Conservation (phyloP, 92 coral and sea anemone genomes). For the Siderastrea radians region DNA sequence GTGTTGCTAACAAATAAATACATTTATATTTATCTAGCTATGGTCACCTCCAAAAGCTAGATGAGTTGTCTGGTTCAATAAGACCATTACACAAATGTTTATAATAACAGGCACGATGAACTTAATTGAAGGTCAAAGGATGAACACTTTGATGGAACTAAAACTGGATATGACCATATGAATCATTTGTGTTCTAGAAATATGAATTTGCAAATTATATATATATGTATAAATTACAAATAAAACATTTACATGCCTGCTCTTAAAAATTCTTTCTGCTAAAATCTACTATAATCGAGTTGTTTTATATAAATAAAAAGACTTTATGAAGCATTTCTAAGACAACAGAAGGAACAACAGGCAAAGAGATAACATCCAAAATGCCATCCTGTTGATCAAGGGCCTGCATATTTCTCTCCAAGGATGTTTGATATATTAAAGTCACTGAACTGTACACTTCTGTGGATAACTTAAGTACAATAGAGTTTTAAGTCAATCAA, state of each 20-base stretch:
- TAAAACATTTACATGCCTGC: constrained; percentile 95
- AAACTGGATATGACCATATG: background rate
- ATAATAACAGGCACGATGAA: constrained; percentile 23
- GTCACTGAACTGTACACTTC: constrained; percentile 47
- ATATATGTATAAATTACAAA: constrained; percentile 83
- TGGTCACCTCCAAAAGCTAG: background rate
- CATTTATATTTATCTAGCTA: constrained; percentile 10
- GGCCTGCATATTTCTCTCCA: constrained; percentile 24
- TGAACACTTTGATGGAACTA: constrained; percentile 15
- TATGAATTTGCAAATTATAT: constrained; percentile 81
- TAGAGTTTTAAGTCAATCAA: constrained; percentile 9
- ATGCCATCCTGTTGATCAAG: constrained; percentile 13
- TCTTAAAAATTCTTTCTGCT: constrained; percentile 89
- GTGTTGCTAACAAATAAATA: constrained; percentile 18
- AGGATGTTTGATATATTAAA: constrained; percentile 56
- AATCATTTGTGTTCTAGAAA: constrained; percentile 51
- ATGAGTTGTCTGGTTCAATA: background rate
- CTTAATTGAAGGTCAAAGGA: constrained; percentile 16
- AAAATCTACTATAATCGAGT: constrained; percentile 90
- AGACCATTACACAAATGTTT: constrained; percentile 20
- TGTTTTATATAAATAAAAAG: constrained; percentile 92
- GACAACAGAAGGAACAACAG: constrained; percentile 31
- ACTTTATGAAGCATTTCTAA: constrained; percentile 56
- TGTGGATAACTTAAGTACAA: constrained; percentile 35
- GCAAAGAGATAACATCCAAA: constrained; percentile 24